These are phyloP conservation scores for Alethe castanea DNA, from an alignment of 2,113 vertebrate genomes.

Conservation along the genomic window DNA sequence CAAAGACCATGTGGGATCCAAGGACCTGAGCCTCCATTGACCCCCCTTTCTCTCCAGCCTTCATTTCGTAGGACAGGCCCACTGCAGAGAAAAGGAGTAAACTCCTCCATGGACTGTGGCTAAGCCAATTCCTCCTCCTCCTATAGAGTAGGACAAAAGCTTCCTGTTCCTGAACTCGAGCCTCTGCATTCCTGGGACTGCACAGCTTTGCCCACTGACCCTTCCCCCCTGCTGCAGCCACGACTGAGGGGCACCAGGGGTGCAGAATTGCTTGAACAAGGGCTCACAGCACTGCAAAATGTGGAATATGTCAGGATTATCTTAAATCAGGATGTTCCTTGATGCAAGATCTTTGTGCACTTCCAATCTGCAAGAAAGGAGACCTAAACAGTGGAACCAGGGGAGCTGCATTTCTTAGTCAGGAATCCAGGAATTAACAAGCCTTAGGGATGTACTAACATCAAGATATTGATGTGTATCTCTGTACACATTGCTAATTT, in stretches of 20 bases:
- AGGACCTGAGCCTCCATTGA: rapidly evolving
- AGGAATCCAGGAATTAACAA: neutral
- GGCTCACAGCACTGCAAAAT: neutral
- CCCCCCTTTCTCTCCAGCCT: neutral
- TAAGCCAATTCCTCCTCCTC: neutral
- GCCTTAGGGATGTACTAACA: neutral
- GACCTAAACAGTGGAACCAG: neutral
- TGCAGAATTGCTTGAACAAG: neutral
- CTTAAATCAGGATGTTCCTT: neutral
- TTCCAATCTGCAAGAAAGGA: neutral
- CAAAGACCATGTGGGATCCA: neutral
- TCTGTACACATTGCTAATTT: neutral
- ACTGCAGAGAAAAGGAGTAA: neutral
- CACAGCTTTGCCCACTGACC: neutral
- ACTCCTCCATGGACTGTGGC: neutral
- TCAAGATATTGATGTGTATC: neutral
- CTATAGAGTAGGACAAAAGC: neutral
- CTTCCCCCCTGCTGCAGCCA: neutral
- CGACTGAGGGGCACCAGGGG: rapidly evolving
- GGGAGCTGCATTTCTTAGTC: neutral
- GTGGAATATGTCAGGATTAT: neutral
- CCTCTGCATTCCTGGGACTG: neutral
- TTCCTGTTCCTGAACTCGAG: neutral
- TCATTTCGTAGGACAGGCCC: neutral
- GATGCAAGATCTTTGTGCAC: neutral